Conservation (phyloP, 1,140 invertebrate genomes). For the Muscidifurax raptorellus region DNA sequence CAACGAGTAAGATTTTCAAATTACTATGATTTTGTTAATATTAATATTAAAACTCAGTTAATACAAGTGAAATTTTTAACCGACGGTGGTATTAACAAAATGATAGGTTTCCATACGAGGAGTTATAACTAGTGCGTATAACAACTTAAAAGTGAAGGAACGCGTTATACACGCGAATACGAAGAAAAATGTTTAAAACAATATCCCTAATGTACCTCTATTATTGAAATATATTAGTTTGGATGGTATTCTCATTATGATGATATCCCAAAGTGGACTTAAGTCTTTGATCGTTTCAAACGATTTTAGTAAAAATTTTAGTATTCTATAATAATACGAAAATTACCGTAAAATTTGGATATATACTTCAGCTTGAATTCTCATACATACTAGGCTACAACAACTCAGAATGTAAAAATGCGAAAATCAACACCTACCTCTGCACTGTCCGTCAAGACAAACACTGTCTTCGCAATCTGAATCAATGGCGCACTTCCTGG, state of each 20-base stretch:
- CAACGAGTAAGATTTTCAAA: not conserved
- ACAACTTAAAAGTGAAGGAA: slow-evolving; percentile 20
- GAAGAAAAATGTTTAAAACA: not conserved
- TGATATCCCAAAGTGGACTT: not conserved
- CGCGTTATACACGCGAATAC: too few relatives aligned
- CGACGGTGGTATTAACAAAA: slow-evolving; percentile 29
- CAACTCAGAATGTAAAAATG: not conserved
- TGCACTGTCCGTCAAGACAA: slow-evolving; percentile 89
- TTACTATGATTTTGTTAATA: slow-evolving; percentile 43
- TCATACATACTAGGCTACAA: slow-evolving; percentile 17
- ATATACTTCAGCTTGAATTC: slow-evolving; percentile 31
- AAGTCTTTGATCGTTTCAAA: not conserved
- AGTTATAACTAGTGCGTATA: slow-evolving; percentile 26
- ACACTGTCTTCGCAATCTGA: slow-evolving; percentile 85
- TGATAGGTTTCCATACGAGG: slow-evolving; percentile 17
- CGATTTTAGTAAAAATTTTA: not conserved
- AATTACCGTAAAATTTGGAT: slow-evolving; percentile 1
- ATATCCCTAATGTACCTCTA: not conserved
- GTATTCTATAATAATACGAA: slow-evolving; percentile 15
- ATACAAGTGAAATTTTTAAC: not conserved
- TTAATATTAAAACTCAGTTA: slow-evolving; percentile 2
- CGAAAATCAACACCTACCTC: slow-evolving; percentile 69
- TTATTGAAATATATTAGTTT: too few relatives aligned
- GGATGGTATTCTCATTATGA: not conserved
- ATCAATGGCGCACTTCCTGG: slow-evolving; percentile 82